Evolutionary conservation across 1,140 invertebrate species (phyloP), one percentile per base, ranked within the genome.

Genomic region (Drosophila lacertosa): DNA sequence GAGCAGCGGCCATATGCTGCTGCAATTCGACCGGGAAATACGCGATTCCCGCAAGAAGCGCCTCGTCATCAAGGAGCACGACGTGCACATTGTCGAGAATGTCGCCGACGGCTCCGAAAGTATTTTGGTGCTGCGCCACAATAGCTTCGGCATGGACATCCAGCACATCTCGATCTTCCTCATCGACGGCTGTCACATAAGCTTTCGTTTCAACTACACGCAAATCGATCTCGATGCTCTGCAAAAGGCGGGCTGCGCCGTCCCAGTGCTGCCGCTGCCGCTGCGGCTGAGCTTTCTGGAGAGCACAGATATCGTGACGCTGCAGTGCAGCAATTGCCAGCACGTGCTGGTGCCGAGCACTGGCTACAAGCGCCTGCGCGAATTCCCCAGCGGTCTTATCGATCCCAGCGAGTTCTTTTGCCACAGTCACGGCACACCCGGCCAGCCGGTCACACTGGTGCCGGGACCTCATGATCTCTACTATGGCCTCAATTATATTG

Each of bases 391-490:
- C 22, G 77, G 89, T 4, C 39, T 89, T 1, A 63, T 90, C 26
- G 84, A 90, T 72, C 66, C 79, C 9, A 74, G 66, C 11, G 89
- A 90, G 24, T 90, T 90, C 60, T 90, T 90, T n/a, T 90, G 89
- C 40, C 89, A 90, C 60, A 74, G 18, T 33, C 81, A 86, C 24
- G 65, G 51, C 10, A 1, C 37, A 0, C 40, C 47, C 6, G 18
- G 18, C 16, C 13, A 57, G n/a, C 40, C 48, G 6, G 4, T 44
- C 2, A 59, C 44, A 11, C 13, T 90, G 15, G 60, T 88, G 32
- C 89, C 89, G 0, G 40, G 39, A 0, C 11, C 11, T 6, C 22
- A 5, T 0, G 81, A 90, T 37, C 59, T 90, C 5, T 90, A 77
- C 47, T 90, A 89, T 32, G 89, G 89, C 4, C 72, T 89, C 7